Conservation (phyloP, 2,888 invertebrate genomes). For the Cyrtodaria siliqua region DNA sequence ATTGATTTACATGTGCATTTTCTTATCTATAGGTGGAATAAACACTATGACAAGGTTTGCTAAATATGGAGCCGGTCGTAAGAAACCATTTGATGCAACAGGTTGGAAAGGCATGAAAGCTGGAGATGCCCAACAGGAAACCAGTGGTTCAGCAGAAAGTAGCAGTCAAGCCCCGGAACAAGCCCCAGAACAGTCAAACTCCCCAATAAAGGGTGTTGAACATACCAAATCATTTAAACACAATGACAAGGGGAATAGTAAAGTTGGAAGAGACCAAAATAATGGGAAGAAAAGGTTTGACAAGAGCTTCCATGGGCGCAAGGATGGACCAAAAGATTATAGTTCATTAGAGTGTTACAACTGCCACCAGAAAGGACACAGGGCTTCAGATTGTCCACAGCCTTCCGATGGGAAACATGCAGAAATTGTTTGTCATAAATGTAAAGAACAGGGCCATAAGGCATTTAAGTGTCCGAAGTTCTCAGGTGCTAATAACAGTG, state of each 20-base stretch:
- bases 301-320: too few species aligned
- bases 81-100: slow-evolving; percentile 68
- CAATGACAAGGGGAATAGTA: neutral
- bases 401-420: slow-evolving; percentile 27
- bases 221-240: slow-evolving; percentile 6
- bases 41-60: slow-evolving; percentile 77
- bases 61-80: slow-evolving; percentile 66
- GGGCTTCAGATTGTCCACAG: slow-evolving; percentile 93
- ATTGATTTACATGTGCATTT: too few species aligned
- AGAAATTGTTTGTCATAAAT: slow-evolving; percentile 22
- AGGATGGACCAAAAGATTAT: too few species aligned
- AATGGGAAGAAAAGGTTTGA: slow-evolving; percentile 13
- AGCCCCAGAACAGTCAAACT: slow-evolving; percentile 17
- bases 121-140: neutral
- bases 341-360: slow-evolving; percentile 89
- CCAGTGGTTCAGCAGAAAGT: slow-evolving; percentile 18
- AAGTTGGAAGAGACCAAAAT: slow-evolving; percentile 10
- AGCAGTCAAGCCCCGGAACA: neutral
- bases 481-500: neutral
- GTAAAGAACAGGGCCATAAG: slow-evolving; percentile 39
- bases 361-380: slow-evolving; percentile 93
- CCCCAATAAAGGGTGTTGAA: slow-evolving; percentile 15
- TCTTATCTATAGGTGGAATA: too few species aligned
- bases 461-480: slow-evolving; percentile 33
- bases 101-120: slow-evolving; percentile 69